phyloP scores from a whole-genome alignment of 2,888 invertebrate species.

The Cheilosia grossa region DNA sequence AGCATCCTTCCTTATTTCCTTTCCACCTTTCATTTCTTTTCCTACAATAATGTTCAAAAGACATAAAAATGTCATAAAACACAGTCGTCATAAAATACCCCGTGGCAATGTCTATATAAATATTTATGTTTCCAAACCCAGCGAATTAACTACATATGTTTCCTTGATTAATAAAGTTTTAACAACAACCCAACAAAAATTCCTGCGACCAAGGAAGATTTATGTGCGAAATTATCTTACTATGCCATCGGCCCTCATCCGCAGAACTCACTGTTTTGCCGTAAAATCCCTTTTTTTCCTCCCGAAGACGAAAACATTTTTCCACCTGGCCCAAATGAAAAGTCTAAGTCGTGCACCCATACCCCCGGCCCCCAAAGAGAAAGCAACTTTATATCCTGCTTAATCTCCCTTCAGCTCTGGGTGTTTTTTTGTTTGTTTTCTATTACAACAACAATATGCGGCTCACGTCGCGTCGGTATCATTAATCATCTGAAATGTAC shows the following conservation, averaged over 20 bases:
- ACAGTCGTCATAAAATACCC: constrained; percentile 5
- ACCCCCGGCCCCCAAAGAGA: background rate
- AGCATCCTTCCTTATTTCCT: background rate
- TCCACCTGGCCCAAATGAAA: constrained; percentile 10
- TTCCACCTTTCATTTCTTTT: background rate
- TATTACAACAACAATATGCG: constrained; percentile 38
- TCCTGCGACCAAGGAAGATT: constrained; percentile 4
- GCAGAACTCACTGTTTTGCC: background rate
- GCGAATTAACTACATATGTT: constrained; percentile 16
- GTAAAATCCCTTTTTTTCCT: background rate
- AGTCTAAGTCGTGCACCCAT: background rate
- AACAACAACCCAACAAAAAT: constrained; percentile 1
- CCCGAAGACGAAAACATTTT: background rate
- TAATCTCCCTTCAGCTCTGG: constrained; percentile 1
- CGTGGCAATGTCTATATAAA: background rate
- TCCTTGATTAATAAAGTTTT: constrained; percentile 16
- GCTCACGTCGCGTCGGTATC: constrained; percentile 58
- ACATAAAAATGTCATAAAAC: background rate
- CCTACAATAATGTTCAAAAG: background rate
- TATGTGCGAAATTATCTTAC: constrained; percentile 1
- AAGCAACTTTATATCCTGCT: background rate
- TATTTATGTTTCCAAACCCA: constrained; percentile 1
- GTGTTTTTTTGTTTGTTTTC: background rate
- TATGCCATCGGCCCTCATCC: constrained; percentile 3
- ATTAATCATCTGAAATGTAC: constrained; percentile 66